Conservation (phyloP, 2,113 vertebrate species). For the Lipophrys pholis region DNA sequence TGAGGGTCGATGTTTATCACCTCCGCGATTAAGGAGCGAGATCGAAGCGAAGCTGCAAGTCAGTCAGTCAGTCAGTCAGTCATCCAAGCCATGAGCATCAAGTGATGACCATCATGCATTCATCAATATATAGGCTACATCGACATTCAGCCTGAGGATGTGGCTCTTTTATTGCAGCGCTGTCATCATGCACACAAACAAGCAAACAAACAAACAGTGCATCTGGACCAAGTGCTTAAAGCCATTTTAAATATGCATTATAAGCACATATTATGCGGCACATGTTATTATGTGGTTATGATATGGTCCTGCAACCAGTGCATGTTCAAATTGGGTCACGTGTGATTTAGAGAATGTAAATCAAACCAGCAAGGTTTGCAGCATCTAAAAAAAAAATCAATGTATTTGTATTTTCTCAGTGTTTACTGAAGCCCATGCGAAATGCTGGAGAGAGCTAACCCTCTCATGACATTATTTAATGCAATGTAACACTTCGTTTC, state of each 20-base stretch:
- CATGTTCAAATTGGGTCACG: constrained; percentile 63
- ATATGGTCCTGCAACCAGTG: constrained; percentile 34
- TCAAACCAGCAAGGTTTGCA: constrained; percentile 28
- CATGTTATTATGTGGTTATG: constrained; percentile 44
- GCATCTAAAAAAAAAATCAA: background rate
- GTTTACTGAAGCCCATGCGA: background rate
- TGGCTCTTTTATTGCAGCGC: constrained; percentile 62
- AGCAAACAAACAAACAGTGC: constrained; percentile 42
- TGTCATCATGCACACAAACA: constrained; percentile 67
- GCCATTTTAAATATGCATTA: constrained; percentile 64
- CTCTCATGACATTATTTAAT: constrained; percentile 30
- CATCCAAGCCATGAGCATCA: constrained; percentile 66
- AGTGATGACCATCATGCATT: constrained; percentile 69
- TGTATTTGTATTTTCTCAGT: constrained; percentile 12
- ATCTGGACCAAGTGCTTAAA: constrained; percentile 69
- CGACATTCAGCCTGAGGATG: constrained; percentile 62
- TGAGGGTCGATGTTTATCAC: constrained; percentile 77
- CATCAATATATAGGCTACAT: constrained; percentile 59
- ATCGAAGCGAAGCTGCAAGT: constrained; percentile 24
- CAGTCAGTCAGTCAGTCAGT: constrained; percentile 23
- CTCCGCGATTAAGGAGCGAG: constrained; percentile 17
- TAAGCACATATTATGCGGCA: constrained; percentile 71
- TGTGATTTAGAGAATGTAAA: constrained; percentile 44
- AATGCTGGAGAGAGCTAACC: background rate
- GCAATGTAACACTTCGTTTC: constrained; percentile 31